Evolutionary conservation across 2,113 vertebrate species (phyloP).

Genomic region (Myotis brandtii): DNA sequence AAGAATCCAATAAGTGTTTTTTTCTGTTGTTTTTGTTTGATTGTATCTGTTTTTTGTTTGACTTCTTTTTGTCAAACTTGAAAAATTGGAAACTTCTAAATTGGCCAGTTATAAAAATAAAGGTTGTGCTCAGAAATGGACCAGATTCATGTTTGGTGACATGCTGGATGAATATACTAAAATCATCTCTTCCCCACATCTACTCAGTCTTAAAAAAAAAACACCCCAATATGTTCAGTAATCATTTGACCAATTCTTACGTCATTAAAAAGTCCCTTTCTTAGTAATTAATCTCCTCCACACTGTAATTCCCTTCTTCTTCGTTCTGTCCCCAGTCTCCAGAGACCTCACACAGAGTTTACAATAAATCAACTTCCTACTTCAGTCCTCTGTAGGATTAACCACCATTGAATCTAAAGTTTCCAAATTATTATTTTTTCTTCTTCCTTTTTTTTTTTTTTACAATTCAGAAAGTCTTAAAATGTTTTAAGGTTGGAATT

Average conservation of each 20-base stretch:
- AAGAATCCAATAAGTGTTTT: not conserved
- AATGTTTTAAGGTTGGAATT: constrained; percentile 23
- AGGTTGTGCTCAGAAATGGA: not conserved
- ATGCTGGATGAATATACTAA: not conserved
- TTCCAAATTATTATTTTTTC: not conserved
- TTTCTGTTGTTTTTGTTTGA: not conserved
- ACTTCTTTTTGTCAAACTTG: not conserved
- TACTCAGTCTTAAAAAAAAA: not conserved
- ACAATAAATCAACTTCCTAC: not conserved
- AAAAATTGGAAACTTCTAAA: constrained; percentile 6
- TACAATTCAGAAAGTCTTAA: constrained; percentile 22
- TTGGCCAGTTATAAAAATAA: not conserved
- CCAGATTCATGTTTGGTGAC: not conserved
- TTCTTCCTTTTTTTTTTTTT: not conserved
- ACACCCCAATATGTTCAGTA: not conserved
- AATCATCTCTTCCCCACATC: not conserved
- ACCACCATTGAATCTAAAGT: not conserved
- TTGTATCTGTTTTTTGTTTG: not conserved
- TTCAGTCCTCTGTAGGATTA: not conserved
- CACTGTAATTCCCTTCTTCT: not conserved
- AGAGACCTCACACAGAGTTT: not conserved
- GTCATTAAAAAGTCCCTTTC: not conserved
- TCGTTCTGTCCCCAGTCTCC: not conserved
- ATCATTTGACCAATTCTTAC: not conserved
- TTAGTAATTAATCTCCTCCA: not conserved